phyloP scores from a whole-genome alignment of 2,113 vertebrate species.

The Capra hircus region DNA sequence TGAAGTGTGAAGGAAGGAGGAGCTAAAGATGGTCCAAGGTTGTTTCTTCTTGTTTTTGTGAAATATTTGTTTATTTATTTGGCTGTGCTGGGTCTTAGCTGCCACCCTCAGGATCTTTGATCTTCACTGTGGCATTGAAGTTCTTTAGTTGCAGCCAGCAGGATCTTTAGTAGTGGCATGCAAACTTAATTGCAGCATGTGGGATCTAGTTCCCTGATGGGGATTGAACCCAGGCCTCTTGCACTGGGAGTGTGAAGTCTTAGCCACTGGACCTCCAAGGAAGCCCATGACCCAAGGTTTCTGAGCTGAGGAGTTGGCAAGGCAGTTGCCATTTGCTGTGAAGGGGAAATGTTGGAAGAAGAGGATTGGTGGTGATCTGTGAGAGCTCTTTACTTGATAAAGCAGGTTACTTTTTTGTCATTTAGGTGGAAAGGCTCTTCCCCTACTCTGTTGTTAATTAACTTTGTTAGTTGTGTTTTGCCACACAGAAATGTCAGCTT shows the following conservation, averaged over 20 bases:
- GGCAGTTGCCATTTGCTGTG: background rate
- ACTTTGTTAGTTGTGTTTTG: slow-evolving; percentile 2
- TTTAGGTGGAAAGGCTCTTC: background rate
- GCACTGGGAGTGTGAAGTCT: background rate
- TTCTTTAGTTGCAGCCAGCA: background rate
- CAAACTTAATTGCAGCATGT: background rate
- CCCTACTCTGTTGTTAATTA: background rate
- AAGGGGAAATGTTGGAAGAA: background rate
- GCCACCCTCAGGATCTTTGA: background rate
- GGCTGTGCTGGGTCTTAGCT: background rate
- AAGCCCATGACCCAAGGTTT: background rate
- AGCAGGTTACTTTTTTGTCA: background rate
- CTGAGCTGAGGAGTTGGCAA: background rate
- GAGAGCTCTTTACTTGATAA: background rate
- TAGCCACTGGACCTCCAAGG: background rate
- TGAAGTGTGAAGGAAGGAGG: background rate
- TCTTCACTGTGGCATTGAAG: background rate
- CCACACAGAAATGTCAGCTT: background rate
- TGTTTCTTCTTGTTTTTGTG: background rate
- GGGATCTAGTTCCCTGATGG: background rate
- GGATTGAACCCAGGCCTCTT: background rate
- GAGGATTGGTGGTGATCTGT: background rate
- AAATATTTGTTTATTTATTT: background rate
- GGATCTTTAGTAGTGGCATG: background rate
- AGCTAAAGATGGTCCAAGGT: background rate